phyloP scores from a whole-genome alignment of 2,888 invertebrate genomes.

The Chromoteleia sp. region DNA sequence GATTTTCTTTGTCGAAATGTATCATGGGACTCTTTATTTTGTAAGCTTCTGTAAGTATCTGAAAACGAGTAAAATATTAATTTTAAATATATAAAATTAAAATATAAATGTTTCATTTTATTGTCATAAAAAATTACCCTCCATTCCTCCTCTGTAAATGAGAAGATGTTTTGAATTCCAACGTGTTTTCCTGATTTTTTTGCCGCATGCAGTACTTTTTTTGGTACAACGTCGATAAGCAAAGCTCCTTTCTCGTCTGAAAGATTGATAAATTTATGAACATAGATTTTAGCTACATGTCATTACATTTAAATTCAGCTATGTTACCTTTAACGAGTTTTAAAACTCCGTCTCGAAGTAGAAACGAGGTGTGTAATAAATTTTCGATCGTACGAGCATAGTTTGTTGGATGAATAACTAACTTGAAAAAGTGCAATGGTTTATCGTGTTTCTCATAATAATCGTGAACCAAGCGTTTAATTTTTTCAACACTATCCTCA shows the following conservation, averaged over 20 bases:
- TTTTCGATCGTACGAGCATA: constrained; percentile 88
- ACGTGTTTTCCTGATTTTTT: constrained; percentile 75
- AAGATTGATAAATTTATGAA: constrained; percentile 11
- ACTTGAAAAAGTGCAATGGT: constrained; percentile 87
- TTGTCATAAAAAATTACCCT: constrained; percentile 82
- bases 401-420: constrained; percentile 87
- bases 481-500: constrained; percentile 86
- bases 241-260: constrained; percentile 74
- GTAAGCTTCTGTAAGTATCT: constrained; percentile 76
- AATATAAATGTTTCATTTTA: not conserved
- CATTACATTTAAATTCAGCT: too few species aligned
- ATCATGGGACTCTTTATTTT: constrained; percentile 78
- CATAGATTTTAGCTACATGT: too few species aligned
- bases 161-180: constrained; percentile 87
- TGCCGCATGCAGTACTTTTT: constrained; percentile 75
- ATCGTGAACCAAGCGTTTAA: constrained; percentile 85
- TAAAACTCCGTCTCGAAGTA: constrained; percentile 86
- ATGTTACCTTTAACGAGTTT: constrained; percentile 86
- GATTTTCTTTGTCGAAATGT: constrained; percentile 62
- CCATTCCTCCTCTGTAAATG: constrained; percentile 86
- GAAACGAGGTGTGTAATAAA: constrained; percentile 88
- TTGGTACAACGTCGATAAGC: constrained; percentile 77
- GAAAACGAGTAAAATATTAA: constrained; percentile 63
- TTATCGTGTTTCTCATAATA: constrained; percentile 83
- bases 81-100: not conserved